Conservation (phyloP, 23 tunicate species). For the Diplosoma virens region DNA sequence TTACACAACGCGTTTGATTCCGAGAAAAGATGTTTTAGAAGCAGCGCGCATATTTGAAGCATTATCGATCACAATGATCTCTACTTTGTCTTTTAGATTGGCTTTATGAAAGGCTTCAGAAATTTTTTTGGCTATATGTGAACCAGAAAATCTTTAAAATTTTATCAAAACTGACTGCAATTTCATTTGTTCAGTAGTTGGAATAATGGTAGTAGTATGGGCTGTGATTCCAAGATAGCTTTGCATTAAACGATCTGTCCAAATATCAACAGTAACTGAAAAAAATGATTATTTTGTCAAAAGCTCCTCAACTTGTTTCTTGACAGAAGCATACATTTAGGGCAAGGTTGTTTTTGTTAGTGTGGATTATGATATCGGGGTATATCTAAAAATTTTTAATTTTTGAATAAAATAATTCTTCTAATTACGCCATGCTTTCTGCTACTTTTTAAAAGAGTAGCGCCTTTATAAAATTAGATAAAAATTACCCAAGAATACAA, state of each 20-base stretch:
- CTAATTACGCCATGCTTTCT: too few species aligned
- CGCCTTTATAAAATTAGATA: too few species aligned
- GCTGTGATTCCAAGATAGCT: constrained; percentile 3
- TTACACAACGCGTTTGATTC: background rate
- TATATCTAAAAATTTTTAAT: constrained; percentile 1
- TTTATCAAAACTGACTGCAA: background rate
- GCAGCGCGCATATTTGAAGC: constrained; percentile 5
- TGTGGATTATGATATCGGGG: background rate
- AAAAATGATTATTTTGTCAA: background rate
- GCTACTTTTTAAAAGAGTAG: too few species aligned
- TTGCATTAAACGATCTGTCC: background rate
- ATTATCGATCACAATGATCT: background rate
- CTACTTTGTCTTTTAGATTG: background rate
- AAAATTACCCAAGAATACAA: too few species aligned
- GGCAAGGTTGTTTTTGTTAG: background rate
- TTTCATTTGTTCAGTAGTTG: background rate
- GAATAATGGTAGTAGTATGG: background rate
- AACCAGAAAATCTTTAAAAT: background rate
- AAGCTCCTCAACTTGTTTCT: background rate
- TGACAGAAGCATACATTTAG: background rate
- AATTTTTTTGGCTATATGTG: background rate
- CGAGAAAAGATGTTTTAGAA: background rate
- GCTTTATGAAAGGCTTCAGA: background rate
- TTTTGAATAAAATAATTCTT: too few species aligned
- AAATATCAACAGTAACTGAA: background rate